Evolutionary conservation across 2,113 vertebrate species (phyloP).

Genomic region (Psittacara wagleri): DNA sequence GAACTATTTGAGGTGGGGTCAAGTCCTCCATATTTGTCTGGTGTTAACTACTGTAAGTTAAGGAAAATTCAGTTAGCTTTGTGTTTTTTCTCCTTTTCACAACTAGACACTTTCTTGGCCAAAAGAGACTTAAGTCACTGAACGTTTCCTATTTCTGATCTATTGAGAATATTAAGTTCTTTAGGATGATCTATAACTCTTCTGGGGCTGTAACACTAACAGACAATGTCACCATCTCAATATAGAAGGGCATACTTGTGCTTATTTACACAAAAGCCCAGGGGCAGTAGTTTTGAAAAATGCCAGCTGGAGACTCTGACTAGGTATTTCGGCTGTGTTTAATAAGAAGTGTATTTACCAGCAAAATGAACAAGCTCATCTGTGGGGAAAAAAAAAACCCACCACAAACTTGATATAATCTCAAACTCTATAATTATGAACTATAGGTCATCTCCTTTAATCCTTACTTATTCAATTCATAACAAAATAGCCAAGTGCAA

Average conservation of each 20-base stretch:
- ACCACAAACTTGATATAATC: background rate
- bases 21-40: background rate
- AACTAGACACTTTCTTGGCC: background rate
- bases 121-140: background rate
- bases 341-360: background rate
- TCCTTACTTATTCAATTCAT: background rate
- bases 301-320: background rate
- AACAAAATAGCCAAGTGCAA: background rate
- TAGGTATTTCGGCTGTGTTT: background rate
- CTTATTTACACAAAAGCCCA: background rate
- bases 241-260: background rate
- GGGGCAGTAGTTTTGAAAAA: background rate
- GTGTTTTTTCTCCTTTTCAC: background rate
- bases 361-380: background rate
- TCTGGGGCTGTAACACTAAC: background rate
- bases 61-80: background rate
- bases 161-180: background rate
- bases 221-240: background rate
- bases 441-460: background rate
- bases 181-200: background rate
- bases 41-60: background rate
- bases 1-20: background rate
- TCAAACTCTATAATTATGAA: background rate
- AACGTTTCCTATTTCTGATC: background rate
- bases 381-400: background rate